Conservation (phyloP, 2,797 vertebrate species). For the Limosa lapponica region DNA sequence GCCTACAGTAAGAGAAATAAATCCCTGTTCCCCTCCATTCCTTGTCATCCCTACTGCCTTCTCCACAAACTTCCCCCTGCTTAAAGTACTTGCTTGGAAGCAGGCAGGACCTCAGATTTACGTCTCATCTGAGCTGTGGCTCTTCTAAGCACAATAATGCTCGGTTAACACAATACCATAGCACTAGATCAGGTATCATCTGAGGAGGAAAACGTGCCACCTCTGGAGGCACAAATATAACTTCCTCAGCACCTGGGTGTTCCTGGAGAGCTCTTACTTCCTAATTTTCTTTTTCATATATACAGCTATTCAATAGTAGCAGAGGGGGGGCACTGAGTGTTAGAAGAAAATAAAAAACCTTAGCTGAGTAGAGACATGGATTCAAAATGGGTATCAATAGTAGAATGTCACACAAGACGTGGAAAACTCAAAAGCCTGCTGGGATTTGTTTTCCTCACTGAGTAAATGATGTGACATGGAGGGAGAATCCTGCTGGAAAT, state of each 20-base stretch:
- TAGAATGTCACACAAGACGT: neutral
- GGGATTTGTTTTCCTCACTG: neutral
- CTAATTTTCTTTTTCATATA: constrained; percentile 35
- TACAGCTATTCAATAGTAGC: neutral
- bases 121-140: neutral
- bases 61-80: neutral
- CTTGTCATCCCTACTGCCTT: neutral
- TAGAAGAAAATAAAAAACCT: neutral
- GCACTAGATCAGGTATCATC: constrained; percentile 25
- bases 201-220: neutral
- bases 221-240: neutral
- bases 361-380: neutral
- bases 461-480: constrained; percentile 9
- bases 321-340: neutral
- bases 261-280: constrained; percentile 4
- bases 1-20: neutral
- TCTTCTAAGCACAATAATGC: neutral
- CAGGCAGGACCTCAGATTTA: constrained; percentile 2
- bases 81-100: neutral
- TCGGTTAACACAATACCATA: neutral
- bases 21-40: neutral
- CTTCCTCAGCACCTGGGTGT: constrained; percentile 37
- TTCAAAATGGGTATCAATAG: neutral
- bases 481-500: constrained; percentile 43
- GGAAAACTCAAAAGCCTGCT: constrained; percentile 14